Percentiles rank a stretch among this genome's conserved stretches.
phyloP scores from a whole-genome alignment of 2,888 invertebrate genomes.

The Andrena hattorfiana region DNA sequence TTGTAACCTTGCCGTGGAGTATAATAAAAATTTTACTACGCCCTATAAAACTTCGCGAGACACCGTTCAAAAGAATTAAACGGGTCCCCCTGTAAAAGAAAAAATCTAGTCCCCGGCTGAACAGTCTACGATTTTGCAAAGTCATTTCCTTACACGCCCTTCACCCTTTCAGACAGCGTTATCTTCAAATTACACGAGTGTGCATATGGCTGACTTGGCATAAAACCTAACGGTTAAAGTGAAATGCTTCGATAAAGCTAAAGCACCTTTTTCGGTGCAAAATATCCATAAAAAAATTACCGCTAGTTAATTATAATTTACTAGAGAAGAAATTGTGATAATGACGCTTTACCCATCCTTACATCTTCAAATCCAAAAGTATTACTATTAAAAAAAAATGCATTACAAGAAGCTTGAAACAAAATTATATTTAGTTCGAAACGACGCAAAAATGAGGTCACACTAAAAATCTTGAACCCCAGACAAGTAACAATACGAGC shows the following conservation, averaged over 20 bases:
- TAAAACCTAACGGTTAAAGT: background rate
- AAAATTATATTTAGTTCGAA: too few species aligned
- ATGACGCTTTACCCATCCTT: too few species aligned
- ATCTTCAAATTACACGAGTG: background rate
- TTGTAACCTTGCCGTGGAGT: conserved; percentile 6
- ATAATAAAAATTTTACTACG: conserved; percentile 29
- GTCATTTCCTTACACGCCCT: conserved; percentile 15
- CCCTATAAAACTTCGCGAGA: conserved; percentile 14
- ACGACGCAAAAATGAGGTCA: too few species aligned
- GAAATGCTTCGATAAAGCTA: too few species aligned
- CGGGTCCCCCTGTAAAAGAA: background rate
- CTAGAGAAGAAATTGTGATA: background rate
- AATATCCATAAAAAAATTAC: too few species aligned
- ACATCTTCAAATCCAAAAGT: too few species aligned
- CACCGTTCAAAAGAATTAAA: conserved; percentile 32
- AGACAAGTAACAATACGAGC: background rate
- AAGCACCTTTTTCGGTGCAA: too few species aligned
- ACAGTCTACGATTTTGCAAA: background rate
- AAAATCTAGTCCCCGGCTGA: background rate
- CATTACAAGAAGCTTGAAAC: too few species aligned
- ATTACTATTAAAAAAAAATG: too few species aligned
- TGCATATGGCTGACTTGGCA: background rate
- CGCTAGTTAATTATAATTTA: too few species aligned
- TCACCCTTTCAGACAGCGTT: background rate
- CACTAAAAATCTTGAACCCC: too few species aligned